These are phyloP conservation scores for Tetragonisca angustula DNA, from an alignment of 2,888 invertebrate species.

Conservation along the genomic window DNA sequence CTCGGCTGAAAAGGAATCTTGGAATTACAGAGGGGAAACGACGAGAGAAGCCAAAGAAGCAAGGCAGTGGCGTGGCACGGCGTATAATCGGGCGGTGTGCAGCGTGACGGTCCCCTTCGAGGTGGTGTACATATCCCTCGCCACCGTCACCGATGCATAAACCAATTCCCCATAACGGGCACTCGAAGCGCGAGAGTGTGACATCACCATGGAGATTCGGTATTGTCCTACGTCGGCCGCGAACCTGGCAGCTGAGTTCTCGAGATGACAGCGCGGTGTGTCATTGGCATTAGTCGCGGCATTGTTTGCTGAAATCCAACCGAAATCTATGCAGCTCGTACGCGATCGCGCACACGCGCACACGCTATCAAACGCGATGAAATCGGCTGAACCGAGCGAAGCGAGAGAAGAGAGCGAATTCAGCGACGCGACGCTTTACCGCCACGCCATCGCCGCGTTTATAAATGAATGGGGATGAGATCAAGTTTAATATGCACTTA, in stretches of 20 bases:
- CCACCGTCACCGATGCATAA: constrained; percentile 3
- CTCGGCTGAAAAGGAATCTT: not conserved
- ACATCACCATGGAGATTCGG: constrained; percentile 62
- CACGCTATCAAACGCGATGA: not conserved
- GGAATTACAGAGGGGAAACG: constrained; percentile 12
- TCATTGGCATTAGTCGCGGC: constrained; percentile 73
- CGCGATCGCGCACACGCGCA: not conserved
- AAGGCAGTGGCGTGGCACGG: not conserved
- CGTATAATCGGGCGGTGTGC: not conserved
- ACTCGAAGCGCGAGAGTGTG: constrained; percentile 38
- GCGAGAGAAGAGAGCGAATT: not conserved
- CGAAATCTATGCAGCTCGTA: constrained; percentile 63
- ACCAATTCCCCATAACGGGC: constrained; percentile 45
- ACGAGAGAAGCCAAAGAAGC: not conserved
- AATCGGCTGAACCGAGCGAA: not conserved
- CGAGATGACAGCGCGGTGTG: constrained; percentile 67
- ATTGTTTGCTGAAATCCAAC: constrained; percentile 73
- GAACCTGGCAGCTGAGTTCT: constrained; percentile 54
- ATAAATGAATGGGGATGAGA: too few relatives aligned
- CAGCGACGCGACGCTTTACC: too few relatives aligned
- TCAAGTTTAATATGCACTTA: too few relatives aligned
- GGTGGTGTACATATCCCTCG: constrained; percentile 27
- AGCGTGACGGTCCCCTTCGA: not conserved
- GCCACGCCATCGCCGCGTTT: too few relatives aligned
- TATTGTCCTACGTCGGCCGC: constrained; percentile 54